phyloP scores from a whole-genome alignment of 2,888 invertebrate species.

The Punctoribates punctum region DNA sequence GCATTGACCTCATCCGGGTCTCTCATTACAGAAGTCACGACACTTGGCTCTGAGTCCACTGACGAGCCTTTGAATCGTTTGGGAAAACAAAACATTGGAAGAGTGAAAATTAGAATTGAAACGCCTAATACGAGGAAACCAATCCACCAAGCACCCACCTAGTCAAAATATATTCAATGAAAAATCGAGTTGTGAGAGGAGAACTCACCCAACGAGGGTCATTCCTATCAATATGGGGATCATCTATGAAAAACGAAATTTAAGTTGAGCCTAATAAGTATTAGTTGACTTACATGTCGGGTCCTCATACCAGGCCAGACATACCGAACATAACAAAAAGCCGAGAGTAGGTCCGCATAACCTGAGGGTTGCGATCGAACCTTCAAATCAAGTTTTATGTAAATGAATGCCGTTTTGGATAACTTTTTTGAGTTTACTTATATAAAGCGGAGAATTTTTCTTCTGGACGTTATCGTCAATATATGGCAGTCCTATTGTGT shows the following conservation, averaged over 20 bases:
- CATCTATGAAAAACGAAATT: slow-evolving; percentile 43
- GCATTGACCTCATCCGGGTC: not conserved
- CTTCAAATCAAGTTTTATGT: not conserved
- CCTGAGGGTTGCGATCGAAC: slow-evolving; percentile 44
- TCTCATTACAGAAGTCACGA: not conserved
- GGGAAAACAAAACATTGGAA: slow-evolving; percentile 49
- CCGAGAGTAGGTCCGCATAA: slow-evolving; percentile 49
- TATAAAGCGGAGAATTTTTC: slow-evolving; percentile 45
- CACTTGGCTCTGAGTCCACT: not conserved
- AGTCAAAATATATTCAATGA: slow-evolving; percentile 45
- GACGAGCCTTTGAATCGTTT: slow-evolving; percentile 42
- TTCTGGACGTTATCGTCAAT: slow-evolving; percentile 46
- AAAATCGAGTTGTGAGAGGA: slow-evolving; percentile 22
- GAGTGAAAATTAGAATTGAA: slow-evolving; percentile 44
- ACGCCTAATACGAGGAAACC: slow-evolving; percentile 49
- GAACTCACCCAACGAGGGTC: slow-evolving; percentile 50
- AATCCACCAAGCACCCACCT: slow-evolving; percentile 50
- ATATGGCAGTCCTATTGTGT: slow-evolving; percentile 45
- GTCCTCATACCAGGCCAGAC: slow-evolving; percentile 48
- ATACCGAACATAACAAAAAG: slow-evolving; percentile 48
- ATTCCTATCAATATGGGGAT: slow-evolving; percentile 46
- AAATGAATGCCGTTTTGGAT: too few species aligned
- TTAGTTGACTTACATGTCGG: slow-evolving; percentile 46
- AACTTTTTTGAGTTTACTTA: slow-evolving; percentile 30
- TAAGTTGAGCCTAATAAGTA: not conserved